Evolutionary conservation across 2,888 invertebrate genomes (phyloP), one percentile per base, ranked within the genome.

Genomic region (Iphiclides podalirius): DNA sequence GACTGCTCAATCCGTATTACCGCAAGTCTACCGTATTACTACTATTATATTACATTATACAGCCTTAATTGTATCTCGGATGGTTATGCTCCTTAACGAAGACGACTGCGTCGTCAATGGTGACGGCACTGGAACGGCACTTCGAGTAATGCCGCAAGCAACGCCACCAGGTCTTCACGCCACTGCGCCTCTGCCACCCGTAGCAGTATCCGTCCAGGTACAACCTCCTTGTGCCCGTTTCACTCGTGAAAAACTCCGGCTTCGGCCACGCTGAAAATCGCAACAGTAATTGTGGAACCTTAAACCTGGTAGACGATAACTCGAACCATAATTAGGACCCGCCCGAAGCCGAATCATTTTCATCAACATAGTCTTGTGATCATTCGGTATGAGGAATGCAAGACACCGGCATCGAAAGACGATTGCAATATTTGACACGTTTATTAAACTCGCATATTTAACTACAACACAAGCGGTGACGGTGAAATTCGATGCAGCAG

Each of bases 191-290:
- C 1, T 72, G 67, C 11, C 67, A 59, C n/a, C 70, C 67, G 53
- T 69, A 77, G 35, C 63, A 67, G 47, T 61, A 67, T 53, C 67
- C 47, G 47, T 59, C 35, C 60, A 64, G 35, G 53, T 70, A 43
- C 1, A 72, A 55, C 47, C 67, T 61, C 34, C 54, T 38, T 1
- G 53, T 62, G 0, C 74, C 70, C 0, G 59, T 48, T 0, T 40
- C 47, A 0, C 64, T 50, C 4, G 49, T 41, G 28, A 60, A 47
- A 41, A 60, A 59, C 39, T 17, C 15, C 15, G 36, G 36, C n/a
- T 31, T 26, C 20, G n/a, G 50, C 53, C 42, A n/a, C 52, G 28
- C 16, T 36, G 43, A 12, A 37, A 42, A 36, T n/a, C n/a, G 11
- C 2, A 16, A 1, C 1, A 7, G 14, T n/a, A 15, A 1, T 33